A percentile compares a stretch with the other conserved stretches of the same genome.
Conservation (phyloP, 2,888 invertebrate genomes). For the Caenorhabditis sp. region DNA sequence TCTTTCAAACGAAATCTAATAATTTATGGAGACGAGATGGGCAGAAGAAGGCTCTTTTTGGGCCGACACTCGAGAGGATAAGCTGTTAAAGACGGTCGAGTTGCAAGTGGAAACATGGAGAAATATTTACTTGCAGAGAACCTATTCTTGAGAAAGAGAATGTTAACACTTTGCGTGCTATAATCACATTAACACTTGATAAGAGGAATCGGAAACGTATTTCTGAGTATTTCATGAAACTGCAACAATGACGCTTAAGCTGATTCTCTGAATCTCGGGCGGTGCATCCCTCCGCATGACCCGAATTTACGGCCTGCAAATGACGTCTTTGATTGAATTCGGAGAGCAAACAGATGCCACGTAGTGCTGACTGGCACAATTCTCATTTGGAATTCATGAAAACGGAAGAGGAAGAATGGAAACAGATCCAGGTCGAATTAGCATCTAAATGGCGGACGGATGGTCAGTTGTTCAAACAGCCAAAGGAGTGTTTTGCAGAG, state of each 20-base stretch:
- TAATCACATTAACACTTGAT: constrained; percentile 8
- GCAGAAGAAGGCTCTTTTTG: background rate
- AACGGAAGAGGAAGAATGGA: background rate
- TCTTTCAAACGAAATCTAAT: constrained; percentile 56
- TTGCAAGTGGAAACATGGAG: no score
- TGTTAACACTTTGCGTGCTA: background rate
- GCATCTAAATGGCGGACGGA: constrained; percentile 1
- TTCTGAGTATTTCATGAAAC: no score
- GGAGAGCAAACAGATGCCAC: constrained; percentile 28
- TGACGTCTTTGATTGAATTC: constrained; percentile 54
- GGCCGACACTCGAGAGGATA: constrained; percentile 15
- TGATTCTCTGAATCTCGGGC: no score
- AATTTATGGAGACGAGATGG: constrained; percentile 45
- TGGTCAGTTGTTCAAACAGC: constrained; percentile 51
- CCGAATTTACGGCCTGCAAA: constrained; percentile 56
- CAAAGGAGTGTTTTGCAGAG: constrained; percentile 27
- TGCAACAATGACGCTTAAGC: no score
- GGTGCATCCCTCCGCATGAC: constrained; percentile 42
- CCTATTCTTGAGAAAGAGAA: no score
- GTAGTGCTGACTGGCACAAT: constrained; percentile 1
- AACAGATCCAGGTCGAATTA: constrained; percentile 20
- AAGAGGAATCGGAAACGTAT: no score
- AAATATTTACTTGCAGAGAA: no score
- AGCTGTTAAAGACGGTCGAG: constrained; percentile 13
- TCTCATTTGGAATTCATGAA: constrained; percentile 42